Evolutionary conservation across 2,113 vertebrate species (phyloP).

Genomic region (Brachyistius frenatus): DNA sequence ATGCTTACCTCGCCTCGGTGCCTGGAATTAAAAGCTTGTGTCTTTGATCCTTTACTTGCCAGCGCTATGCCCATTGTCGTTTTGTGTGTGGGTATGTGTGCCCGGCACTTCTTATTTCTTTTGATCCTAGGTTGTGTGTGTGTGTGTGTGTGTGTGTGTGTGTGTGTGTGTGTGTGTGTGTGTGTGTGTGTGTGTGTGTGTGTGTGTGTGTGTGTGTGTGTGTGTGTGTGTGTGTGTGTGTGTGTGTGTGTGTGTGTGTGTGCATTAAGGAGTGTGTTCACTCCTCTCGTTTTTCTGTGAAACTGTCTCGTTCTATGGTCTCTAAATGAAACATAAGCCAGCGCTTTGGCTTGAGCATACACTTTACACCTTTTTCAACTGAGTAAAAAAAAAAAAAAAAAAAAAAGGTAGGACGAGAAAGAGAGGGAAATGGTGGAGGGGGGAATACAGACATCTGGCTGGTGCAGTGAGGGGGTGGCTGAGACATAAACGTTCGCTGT

Average conservation of each 20-base stretch:
- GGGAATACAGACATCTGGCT: constrained; percentile 50
- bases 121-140: constrained; percentile 55
- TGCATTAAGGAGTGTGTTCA: constrained; percentile 1
- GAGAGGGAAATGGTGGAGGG: neutral
- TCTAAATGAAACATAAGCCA: constrained; percentile 70
- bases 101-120: constrained; percentile 44
- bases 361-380: no score
- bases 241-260: constrained; percentile 14
- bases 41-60: constrained; percentile 71
- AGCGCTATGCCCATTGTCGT: constrained; percentile 41
- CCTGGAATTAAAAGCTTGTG: constrained; percentile 63
- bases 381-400: no score
- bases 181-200: constrained; percentile 10
- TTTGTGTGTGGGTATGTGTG: constrained; percentile 43
- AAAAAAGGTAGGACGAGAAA: neutral
- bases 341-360: constrained; percentile 5
- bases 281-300: constrained; percentile 18
- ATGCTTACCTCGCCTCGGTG: constrained; percentile 22
- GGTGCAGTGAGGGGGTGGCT: constrained; percentile 49
- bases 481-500: constrained; percentile 52
- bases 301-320: constrained; percentile 60
- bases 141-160: constrained; percentile 3
- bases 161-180: constrained; percentile 8
- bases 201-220: constrained; percentile 3
- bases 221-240: constrained; percentile 1